Conservation (phyloP, 92 coral and sea anemone species). For the Nematostella vectensis region DNA sequence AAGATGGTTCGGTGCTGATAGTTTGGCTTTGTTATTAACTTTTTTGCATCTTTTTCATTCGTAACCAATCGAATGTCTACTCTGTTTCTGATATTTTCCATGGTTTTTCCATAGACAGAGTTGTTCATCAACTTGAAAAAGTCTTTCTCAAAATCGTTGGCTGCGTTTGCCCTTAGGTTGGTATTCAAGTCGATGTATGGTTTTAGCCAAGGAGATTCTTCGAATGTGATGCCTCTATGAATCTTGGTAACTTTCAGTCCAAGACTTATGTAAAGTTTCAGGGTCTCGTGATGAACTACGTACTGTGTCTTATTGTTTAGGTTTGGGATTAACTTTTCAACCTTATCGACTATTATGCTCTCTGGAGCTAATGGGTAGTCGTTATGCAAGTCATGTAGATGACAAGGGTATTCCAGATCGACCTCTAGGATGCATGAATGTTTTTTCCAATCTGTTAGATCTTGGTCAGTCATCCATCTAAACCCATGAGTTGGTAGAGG, state of each 20-base stretch:
- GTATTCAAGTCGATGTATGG: slow-evolving; percentile 24
- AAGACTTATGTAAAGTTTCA: slow-evolving; percentile 9
- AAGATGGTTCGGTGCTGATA: slow-evolving; percentile 36
- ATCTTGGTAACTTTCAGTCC: slow-evolving; percentile 14
- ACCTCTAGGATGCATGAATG: slow-evolving; percentile 9
- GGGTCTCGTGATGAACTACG: slow-evolving; percentile 21
- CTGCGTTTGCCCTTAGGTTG: slow-evolving; percentile 6
- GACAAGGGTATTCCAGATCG: slow-evolving; percentile 1
- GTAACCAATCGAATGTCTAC: slow-evolving; percentile 30
- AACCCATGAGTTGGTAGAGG: too few relatives aligned
- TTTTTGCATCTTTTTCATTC: slow-evolving; percentile 15
- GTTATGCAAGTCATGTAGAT: too few relatives aligned
- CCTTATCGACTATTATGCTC: slow-evolving; percentile 1
- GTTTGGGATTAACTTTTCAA: slow-evolving; percentile 24
- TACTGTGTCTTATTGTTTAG: slow-evolving; percentile 11
- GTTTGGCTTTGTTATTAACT: slow-evolving; percentile 40
- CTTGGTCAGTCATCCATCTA: too few relatives aligned
- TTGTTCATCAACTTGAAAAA: slow-evolving; percentile 28
- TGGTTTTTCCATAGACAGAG: slow-evolving; percentile 29
- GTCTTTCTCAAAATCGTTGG: slow-evolving; percentile 33
- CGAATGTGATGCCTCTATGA: slow-evolving; percentile 21
- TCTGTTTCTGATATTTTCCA: slow-evolving; percentile 40
- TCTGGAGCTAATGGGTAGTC: too few relatives aligned
- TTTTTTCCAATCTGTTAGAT: slow-evolving; percentile 1
- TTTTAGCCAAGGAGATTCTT: slow-evolving; percentile 16